These are phyloP conservation scores for Loripinus fragilis DNA, from an alignment of 2,888 invertebrate genomes.

Conservation along the genomic window DNA sequence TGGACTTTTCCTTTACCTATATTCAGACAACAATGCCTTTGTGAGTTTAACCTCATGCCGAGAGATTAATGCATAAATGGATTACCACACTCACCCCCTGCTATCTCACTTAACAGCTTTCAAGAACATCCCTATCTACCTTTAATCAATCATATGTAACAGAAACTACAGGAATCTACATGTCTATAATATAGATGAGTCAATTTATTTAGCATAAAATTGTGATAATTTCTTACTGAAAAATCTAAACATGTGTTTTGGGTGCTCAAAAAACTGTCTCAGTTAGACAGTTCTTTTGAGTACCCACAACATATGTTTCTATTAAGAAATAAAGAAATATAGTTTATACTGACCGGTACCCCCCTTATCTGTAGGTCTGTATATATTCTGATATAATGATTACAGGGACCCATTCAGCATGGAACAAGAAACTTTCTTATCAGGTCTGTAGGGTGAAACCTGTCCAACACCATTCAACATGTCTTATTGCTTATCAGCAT, in stretches of 20 bases:
- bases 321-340: no score
- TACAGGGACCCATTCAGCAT: no score
- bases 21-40: no score
- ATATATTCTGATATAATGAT: no score
- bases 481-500: background rate
- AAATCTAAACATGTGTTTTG: no score
- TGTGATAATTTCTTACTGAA: no score
- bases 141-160: conserved; percentile 14
- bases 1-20: no score
- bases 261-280: no score
- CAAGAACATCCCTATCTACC: background rate
- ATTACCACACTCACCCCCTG: conserved; percentile 10
- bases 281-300: no score
- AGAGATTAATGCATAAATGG: conserved; percentile 1
- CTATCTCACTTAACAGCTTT: conserved; percentile 13
- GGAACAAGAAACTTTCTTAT: conserved; percentile 1
- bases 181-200: background rate
- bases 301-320: no score
- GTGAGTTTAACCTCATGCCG: background rate
- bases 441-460: background rate
- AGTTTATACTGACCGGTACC: no score
- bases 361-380: no score
- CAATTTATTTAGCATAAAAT: background rate
- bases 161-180: background rate
- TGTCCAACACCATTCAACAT: conserved; percentile 2